phyloP scores from a whole-genome alignment of 2,888 invertebrate genomes.

The Catocala sponsa region DNA sequence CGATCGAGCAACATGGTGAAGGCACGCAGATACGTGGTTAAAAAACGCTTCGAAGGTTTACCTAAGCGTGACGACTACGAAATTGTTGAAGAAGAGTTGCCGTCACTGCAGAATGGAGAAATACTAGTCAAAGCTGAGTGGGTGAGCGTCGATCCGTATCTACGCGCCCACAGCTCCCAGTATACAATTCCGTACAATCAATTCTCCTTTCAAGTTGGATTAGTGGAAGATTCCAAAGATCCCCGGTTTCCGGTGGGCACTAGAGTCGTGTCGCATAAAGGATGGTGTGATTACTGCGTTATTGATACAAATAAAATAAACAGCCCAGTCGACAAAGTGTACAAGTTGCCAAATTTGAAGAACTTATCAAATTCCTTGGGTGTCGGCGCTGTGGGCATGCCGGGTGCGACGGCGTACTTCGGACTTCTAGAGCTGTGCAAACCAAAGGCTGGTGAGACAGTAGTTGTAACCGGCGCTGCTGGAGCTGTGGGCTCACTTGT shows the following conservation, averaged over 20 bases:
- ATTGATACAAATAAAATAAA: conserved; percentile 23
- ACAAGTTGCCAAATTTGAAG: conserved; percentile 85
- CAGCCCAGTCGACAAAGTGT: conserved; percentile 37
- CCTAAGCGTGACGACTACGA: conserved; percentile 87
- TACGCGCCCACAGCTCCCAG: conserved; percentile 39
- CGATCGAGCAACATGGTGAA: conserved; percentile 69
- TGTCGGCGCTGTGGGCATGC: conserved; percentile 90
- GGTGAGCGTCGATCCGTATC: conserved; percentile 65
- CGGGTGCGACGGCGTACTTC: conserved; percentile 92
- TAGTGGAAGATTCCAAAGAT: conserved; percentile 89
- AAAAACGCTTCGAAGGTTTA: conserved; percentile 82
- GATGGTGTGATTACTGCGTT: conserved; percentile 50
- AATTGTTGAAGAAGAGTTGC: conserved; percentile 86
- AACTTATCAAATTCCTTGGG: conserved; percentile 84
- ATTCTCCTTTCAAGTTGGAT: conserved; percentile 62
- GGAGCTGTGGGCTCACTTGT: conserved; percentile 92
- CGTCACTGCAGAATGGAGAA: conserved; percentile 61
- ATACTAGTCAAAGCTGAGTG: conserved; percentile 62
- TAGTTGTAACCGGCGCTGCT: conserved; percentile 91
- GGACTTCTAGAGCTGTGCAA: conserved; percentile 91
- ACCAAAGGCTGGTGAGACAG: conserved; percentile 90
- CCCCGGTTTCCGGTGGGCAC: conserved; percentile 88
- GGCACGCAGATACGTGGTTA: conserved; percentile 79
- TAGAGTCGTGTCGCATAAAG: conserved; percentile 80
- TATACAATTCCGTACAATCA: conserved; percentile 63